A percentile compares a stretch with the other conserved stretches of the same genome.
Evolutionary conservation across 2,113 vertebrate genomes (phyloP).

Genomic region (Amphiprion ocellaris): DNA sequence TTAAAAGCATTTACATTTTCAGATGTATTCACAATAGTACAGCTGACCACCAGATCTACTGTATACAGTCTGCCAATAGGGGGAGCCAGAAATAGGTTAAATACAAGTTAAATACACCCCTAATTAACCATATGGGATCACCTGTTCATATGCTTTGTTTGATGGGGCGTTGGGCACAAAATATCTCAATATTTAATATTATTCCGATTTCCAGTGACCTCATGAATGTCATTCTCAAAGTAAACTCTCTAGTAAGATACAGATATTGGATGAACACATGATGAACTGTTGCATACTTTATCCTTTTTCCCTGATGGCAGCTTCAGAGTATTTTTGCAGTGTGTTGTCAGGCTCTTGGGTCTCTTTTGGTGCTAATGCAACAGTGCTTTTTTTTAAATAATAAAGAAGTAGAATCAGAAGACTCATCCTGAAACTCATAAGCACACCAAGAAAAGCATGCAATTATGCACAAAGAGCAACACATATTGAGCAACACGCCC

Average conservation of each 20-base stretch:
- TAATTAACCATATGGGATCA: too few relatives aligned
- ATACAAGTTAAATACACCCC: neutral
- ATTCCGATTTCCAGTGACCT: too few relatives aligned
- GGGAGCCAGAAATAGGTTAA: slow-evolving; percentile 11
- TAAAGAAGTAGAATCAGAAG: neutral
- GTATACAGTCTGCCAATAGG: slow-evolving; percentile 9
- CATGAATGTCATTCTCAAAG: too few relatives aligned
- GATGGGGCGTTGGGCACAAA: too few relatives aligned
- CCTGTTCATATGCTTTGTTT: too few relatives aligned
- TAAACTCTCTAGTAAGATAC: too few relatives aligned
- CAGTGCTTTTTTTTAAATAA: neutral
- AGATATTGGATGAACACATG: too few relatives aligned
- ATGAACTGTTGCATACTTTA: too few relatives aligned
- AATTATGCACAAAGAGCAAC: neutral
- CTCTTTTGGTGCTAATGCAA: neutral
- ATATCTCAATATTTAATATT: too few relatives aligned
- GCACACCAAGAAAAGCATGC: neutral
- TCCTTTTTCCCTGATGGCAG: too few relatives aligned
- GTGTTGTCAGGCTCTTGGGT: neutral
- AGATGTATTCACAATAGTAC: neutral
- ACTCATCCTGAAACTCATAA: neutral
- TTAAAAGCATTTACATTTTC: neutral
- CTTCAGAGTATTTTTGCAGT: too few relatives aligned
- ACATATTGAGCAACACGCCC: neutral
- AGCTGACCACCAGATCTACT: neutral